A percentile compares a stretch with the other conserved stretches of the same genome.
phyloP scores from a whole-genome alignment of 2,888 invertebrate genomes.

The Ennomos fuscantarius region DNA sequence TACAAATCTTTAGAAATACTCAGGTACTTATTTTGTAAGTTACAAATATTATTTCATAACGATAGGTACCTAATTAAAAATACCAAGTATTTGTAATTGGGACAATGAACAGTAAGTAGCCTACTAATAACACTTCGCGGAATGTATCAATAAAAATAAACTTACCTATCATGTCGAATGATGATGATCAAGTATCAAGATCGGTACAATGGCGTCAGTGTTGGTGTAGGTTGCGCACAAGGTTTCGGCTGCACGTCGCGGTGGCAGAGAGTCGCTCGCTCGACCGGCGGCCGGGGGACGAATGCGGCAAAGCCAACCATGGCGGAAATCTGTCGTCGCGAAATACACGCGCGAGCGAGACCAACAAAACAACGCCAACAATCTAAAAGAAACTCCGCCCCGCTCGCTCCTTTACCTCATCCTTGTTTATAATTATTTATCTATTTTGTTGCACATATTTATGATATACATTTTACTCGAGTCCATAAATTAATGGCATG shows the following conservation, averaged over 20 bases:
- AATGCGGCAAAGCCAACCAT: conserved; percentile 62
- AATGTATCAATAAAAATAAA: conserved; percentile 31
- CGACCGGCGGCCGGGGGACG: conserved; percentile 71
- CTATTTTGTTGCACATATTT: too few species aligned
- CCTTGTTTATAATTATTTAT: neutral
- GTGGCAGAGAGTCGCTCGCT: conserved; percentile 60
- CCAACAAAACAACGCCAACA: conserved; percentile 19
- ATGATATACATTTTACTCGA: neutral
- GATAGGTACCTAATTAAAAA: neutral
- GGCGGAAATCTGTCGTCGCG: conserved; percentile 40
- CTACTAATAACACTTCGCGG: too few species aligned
- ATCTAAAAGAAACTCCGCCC: conserved; percentile 13
- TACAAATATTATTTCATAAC: too few species aligned
- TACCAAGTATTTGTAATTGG: neutral
- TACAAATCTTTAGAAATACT: too few species aligned
- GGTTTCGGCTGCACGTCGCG: conserved; percentile 46
- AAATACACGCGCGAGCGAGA: conserved; percentile 43
- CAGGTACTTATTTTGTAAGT: too few species aligned
- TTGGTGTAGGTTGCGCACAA: conserved; percentile 82
- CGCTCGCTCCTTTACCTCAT: conserved; percentile 15
- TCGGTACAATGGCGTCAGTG: conserved; percentile 75
- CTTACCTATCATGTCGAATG: conserved; percentile 75
- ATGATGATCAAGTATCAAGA: conserved; percentile 59
- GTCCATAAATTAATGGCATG: conserved; percentile 1
- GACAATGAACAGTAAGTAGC: too few species aligned